Evolutionary conservation across 2,888 invertebrate species (phyloP).

Genomic region (Balanococcus diminutus): DNA sequence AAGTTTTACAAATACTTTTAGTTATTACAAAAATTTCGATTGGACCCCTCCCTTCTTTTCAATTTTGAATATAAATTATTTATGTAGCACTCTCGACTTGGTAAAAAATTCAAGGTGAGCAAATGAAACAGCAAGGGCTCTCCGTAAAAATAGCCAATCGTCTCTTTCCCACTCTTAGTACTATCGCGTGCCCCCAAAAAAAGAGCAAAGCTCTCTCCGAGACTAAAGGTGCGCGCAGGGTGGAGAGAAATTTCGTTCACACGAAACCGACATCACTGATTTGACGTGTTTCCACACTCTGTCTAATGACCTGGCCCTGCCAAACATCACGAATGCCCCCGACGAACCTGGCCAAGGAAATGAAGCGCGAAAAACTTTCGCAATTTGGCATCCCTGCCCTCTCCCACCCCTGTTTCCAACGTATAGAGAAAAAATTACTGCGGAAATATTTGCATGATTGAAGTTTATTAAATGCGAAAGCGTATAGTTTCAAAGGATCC

Average conservation of each 20-base stretch:
- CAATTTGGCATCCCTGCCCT: not conserved
- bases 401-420: not conserved
- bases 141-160: no score
- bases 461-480: constrained; percentile 34
- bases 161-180: not conserved
- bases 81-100: no score
- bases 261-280: constrained; percentile 51
- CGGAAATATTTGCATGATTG: constrained; percentile 49
- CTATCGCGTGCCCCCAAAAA: constrained; percentile 37
- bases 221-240: not conserved
- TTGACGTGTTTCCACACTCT: constrained; percentile 45
- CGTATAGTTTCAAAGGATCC: constrained; percentile 1
- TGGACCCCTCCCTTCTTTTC: no score
- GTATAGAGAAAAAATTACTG: not conserved
- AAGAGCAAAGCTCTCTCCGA: not conserved
- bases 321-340: not conserved
- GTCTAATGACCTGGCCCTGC: no score
- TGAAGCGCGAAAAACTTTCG: constrained; percentile 19
- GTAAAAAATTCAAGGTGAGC: no score
- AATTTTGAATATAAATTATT: no score
- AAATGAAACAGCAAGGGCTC: no score
- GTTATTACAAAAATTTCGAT: no score
- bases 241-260: constrained; percentile 45
- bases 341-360: not conserved
- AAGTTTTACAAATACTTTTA: no score